Conservation (phyloP, 2,797 vertebrate species). For the Emydoidea blandingii region DNA sequence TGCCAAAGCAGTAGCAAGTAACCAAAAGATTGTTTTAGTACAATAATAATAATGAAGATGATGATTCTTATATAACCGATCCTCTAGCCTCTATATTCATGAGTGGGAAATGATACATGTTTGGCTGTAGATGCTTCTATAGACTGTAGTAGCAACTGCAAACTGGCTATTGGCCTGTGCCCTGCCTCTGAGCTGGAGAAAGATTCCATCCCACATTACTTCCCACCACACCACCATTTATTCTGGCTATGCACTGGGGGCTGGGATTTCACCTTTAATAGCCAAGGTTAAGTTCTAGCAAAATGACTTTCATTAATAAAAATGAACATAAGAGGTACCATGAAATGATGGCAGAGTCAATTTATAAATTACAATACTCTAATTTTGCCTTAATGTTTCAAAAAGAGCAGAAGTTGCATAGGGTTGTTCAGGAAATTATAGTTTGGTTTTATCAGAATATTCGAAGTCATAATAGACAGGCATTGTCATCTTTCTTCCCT, state of each 20-base stretch:
- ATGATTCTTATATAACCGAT: conserved; percentile 10
- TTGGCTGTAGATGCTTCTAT: background rate
- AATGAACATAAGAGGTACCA: background rate
- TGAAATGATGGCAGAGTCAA: background rate
- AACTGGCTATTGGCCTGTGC: background rate
- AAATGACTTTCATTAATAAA: background rate
- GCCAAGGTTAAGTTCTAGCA: background rate
- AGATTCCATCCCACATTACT: background rate
- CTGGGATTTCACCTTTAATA: background rate
- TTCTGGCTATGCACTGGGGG: background rate
- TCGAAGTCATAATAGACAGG: background rate
- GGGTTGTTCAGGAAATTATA: background rate
- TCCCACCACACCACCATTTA: background rate
- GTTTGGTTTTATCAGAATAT: background rate
- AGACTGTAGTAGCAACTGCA: background rate
- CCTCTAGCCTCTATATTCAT: background rate
- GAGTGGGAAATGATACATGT: background rate
- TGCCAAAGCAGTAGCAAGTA: background rate
- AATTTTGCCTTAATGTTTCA: background rate
- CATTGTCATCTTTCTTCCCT: background rate
- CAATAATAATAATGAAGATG: background rate
- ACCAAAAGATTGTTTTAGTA: conserved; percentile 1
- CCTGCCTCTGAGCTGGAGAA: background rate
- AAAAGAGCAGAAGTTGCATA: background rate
- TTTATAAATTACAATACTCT: background rate